Evolutionary conservation across 1,140 invertebrate genomes (phyloP).

Genomic region (Cherax destructor): DNA sequence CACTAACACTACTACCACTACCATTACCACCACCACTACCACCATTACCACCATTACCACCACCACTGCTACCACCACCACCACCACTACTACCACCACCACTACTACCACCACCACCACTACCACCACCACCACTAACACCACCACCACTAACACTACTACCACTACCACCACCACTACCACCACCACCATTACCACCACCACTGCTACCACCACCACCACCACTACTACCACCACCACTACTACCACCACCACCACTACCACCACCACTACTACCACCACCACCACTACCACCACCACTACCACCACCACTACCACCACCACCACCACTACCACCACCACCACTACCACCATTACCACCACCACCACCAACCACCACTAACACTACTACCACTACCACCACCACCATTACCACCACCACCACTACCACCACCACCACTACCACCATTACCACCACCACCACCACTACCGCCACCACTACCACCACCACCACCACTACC

Average conservation of each 20-base stretch:
- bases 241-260: not conserved
- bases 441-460: not conserved
- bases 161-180: constrained; percentile 1
- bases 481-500: not conserved
- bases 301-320: not conserved
- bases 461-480: not conserved
- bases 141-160: not conserved
- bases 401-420: not conserved
- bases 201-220: not conserved
- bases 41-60: not conserved
- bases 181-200: not conserved
- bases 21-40: not conserved
- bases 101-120: not conserved
- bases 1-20: too few relatives aligned
- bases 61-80: not conserved
- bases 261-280: not conserved
- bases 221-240: constrained; percentile 1
- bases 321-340: constrained; percentile 7
- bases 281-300: not conserved
- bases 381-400: too few relatives aligned
- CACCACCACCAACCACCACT: not conserved
- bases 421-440: not conserved
- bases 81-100: not conserved
- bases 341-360: not conserved
- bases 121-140: not conserved